Conservation (phyloP, 2,113 vertebrate species). For the Origma solitaria region DNA sequence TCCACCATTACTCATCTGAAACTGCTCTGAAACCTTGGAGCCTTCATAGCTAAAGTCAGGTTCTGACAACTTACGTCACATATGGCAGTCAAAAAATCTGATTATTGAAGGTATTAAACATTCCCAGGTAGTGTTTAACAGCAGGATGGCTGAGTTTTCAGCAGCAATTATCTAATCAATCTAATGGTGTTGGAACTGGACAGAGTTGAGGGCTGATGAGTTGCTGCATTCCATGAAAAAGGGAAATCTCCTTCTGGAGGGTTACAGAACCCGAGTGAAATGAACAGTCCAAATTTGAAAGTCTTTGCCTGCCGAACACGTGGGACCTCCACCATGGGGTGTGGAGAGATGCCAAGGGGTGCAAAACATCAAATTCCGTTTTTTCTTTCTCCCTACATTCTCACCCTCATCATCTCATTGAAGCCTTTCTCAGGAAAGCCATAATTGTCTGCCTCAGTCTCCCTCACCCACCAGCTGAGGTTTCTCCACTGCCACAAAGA, state of each 20-base stretch:
- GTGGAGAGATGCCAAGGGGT: background rate
- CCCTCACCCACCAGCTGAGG: background rate
- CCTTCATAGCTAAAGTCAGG: background rate
- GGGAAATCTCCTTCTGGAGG: background rate
- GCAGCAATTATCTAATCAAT: background rate
- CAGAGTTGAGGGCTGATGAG: background rate
- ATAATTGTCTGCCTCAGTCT: background rate
- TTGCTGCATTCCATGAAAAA: background rate
- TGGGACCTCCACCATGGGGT: fast-evolving
- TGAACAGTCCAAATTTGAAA: background rate
- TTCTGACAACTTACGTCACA: background rate
- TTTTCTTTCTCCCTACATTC: background rate
- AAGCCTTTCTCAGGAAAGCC: background rate
- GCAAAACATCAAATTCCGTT: background rate
- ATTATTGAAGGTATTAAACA: background rate
- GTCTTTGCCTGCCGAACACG: fast-evolving
- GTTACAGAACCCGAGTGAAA: background rate
- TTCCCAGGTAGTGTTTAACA: background rate
- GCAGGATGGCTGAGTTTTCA: background rate
- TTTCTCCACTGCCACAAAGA: background rate
- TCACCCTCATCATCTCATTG: background rate
- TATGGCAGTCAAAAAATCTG: background rate
- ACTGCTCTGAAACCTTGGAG: background rate
- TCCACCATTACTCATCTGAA: background rate
- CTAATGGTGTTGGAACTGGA: background rate